A percentile compares a stretch with the other conserved stretches of the same genome.
Evolutionary conservation across 2,797 vertebrate genomes (phyloP).

Genomic region (Girardinus metallicus): DNA sequence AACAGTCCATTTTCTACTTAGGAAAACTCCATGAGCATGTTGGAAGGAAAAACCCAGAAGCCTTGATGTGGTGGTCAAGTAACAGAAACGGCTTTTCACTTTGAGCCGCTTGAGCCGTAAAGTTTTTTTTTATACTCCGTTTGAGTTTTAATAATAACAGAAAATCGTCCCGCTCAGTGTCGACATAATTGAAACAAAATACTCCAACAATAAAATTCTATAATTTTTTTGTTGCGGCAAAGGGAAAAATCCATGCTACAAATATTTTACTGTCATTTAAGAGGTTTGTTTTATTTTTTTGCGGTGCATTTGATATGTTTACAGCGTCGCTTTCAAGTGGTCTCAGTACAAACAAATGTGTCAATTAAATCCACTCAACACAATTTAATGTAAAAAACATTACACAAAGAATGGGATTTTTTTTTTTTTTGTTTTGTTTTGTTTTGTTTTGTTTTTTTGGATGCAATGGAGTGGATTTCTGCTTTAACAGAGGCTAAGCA

Average conservation of each 20-base stretch:
- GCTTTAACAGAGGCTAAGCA: neutral
- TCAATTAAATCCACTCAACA: constrained; percentile 22
- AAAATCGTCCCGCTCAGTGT: constrained; percentile 49
- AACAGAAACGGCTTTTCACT: constrained; percentile 49
- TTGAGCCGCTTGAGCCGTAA: constrained; percentile 46
- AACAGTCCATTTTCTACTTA: constrained; percentile 39
- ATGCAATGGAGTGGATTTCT: neutral
- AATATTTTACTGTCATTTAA: constrained; percentile 27
- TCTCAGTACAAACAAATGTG: constrained; percentile 14
- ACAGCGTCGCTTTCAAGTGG: constrained; percentile 32
- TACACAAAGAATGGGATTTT: constrained; percentile 6
- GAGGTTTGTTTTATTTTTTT: constrained; percentile 33
- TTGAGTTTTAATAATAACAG: constrained; percentile 55
- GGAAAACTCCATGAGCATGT: constrained; percentile 51
- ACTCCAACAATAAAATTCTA: constrained; percentile 46
- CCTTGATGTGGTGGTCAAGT: constrained; percentile 70
- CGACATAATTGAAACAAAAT: constrained; percentile 44
- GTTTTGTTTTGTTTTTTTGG: too few relatives aligned
- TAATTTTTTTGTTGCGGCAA: constrained; percentile 42
- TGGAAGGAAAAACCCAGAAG: constrained; percentile 29
- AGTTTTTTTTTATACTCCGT: constrained; percentile 53
- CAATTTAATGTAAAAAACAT: constrained; percentile 31
- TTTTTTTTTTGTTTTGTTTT: too few relatives aligned
- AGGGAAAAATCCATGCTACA: constrained; percentile 25
- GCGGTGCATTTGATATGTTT: constrained; percentile 35